Evolutionary conservation across 2,113 vertebrate genomes (phyloP), one percentile per base, ranked within the genome.

Genomic region (Hippocampus zosterae): DNA sequence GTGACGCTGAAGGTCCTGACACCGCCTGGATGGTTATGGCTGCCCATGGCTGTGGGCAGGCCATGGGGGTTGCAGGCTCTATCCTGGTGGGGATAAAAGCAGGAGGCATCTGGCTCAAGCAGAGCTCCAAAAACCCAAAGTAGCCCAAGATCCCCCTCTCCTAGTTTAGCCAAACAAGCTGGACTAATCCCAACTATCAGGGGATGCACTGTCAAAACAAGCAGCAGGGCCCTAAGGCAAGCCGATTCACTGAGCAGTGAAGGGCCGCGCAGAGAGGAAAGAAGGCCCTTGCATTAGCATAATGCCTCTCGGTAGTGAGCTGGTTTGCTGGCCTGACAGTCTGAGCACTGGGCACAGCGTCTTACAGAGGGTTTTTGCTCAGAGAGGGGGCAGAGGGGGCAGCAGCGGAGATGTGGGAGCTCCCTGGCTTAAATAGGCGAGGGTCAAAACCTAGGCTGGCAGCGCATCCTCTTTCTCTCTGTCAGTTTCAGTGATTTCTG

Each of bases 121-220:
- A 82, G 93, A 93, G 93, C 93, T 93, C 92, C 93, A 94, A 93
- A 93, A 94, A 93, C 87, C 94, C 94, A 93, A 94, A 95, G 94
- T 95, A 95, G 93, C 93, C 93, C 92, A 93, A 95, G 93, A 94
- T 94, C 86, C 82, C 87, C 81, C 73, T 89, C 87, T 83, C 83
- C 93, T 93, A 95, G 95, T 98, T 98, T 97, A 98, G 95, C 96
- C 96, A 98, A 98, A 98, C 95, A 99, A 96, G 95, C 96, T 94
- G 92, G 92, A 95, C 96, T 98, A 99, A 98, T 98, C 96, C 95
- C 93, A 97, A 96, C 93, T 97, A 95, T 98, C 97, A 93, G 96
- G 95, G 96, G 93, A 96, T 94, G 92, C 93, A 94, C 95, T 99
- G 96, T 98, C 96, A 98, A 98, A 98, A 97, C 94, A 95, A 95